Base-by-base conservation (phyloP, 2,797 vertebrate genomes). In the Pelodytes ibericus region DNA sequence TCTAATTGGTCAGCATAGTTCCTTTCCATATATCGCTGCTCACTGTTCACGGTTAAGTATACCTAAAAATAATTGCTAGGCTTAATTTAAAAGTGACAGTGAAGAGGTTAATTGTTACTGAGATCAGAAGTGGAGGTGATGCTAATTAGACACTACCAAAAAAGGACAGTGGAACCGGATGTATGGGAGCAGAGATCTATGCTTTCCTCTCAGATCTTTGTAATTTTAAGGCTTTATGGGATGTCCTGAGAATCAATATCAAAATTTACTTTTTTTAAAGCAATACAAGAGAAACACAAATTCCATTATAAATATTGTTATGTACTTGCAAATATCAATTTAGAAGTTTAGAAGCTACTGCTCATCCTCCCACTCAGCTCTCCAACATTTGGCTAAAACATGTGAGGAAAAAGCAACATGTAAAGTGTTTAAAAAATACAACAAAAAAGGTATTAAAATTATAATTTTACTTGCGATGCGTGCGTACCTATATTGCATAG, bases 41-140 rank as follows among this genome's bases (percentile, higher is more conserved):
- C n/a, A n/a, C 49, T 16, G 16, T 53, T 53, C 49, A 25, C 49
- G 20, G 6, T 22, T 53, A 24, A 53, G 22, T 53, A 20, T 20
- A 5, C 49, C 49, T 13, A 7, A 53, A 53, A 53, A 20, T 4
- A 53, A 53, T 53, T 53, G 22, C 49, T 16, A 53, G 8, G 49
- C n/a, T 53, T 22, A 53, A 53, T 53, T 53, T 53, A 53, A 24
- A 53, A 53, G 11, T 22, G 49, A 53, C 36, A 53, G 49, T 53
- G 49, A 8, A 53, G 49, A 53, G 16, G n/a, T 53, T 53, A 53
- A 53, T 53, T 53, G 49, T 53, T 53, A 53, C 49, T 53, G n/a
- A 16, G 20, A n/a, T 53, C n/a, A 53, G 22, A n/a, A 53, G 20
- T 53, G 49, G n/a, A 53, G 49, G 49, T 53, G 49, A 20, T 20